Evolutionary conservation across 2,113 vertebrate species (phyloP).

Genomic region (Lasiurus borealis): DNA sequence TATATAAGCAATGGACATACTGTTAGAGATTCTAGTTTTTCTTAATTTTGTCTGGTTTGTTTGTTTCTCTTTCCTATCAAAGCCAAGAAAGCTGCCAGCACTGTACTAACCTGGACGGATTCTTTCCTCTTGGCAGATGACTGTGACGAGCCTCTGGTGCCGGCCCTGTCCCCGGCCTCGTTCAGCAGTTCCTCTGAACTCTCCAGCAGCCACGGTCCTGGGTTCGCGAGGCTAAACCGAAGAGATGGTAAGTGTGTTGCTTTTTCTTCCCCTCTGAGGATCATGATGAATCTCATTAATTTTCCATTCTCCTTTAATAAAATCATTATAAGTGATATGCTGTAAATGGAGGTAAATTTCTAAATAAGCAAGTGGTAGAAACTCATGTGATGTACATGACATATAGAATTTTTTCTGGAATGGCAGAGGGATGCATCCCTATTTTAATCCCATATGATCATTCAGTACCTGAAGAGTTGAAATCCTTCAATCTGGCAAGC

Average conservation of each 20-base stretch:
- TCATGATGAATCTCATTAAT: neutral
- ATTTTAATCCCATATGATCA: neutral
- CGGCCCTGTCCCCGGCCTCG: slow-evolving; percentile 90
- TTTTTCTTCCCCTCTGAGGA: neutral
- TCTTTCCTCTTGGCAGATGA: slow-evolving; percentile 89
- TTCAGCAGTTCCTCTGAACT: slow-evolving; percentile 96
- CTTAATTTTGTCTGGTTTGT: neutral
- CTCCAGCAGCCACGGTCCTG: slow-evolving; percentile 91
- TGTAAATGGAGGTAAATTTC: neutral
- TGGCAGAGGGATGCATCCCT: neutral
- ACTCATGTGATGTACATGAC: neutral
- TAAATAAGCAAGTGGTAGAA: neutral
- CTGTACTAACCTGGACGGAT: neutral
- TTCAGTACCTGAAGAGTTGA: neutral
- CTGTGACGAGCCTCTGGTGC: slow-evolving; percentile 92
- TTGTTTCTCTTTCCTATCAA: neutral
- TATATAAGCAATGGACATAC: neutral
- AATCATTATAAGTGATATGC: neutral
- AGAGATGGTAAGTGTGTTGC: slow-evolving; percentile 92
- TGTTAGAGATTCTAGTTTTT: neutral
- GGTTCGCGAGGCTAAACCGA: slow-evolving; percentile 94
- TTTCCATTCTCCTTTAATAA: slow-evolving; percentile 22
- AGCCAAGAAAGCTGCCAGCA: neutral
- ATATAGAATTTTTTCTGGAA: neutral
- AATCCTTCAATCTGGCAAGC: neutral